A percentile compares a stretch with the other conserved stretches of the same genome.
phyloP scores from a whole-genome alignment of 2,113 vertebrate genomes.

The Dicrurus megarhynchus region DNA sequence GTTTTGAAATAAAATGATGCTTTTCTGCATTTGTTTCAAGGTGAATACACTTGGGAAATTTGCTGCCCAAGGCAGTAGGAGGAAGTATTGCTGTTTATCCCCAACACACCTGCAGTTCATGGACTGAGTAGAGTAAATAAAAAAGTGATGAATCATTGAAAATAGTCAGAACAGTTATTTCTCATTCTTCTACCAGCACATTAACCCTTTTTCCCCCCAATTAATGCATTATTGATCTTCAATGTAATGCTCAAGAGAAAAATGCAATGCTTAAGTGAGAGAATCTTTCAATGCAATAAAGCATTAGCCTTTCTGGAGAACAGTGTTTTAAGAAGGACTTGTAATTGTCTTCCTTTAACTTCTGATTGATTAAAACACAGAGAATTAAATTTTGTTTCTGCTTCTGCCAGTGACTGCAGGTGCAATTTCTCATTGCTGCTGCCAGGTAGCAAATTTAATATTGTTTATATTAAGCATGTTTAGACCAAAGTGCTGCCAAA shows the following conservation, averaged over 20 bases:
- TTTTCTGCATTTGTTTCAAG: background rate
- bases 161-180: background rate
- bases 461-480: background rate
- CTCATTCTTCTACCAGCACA: background rate
- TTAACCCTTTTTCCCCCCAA: rapidly evolving
- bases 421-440: background rate
- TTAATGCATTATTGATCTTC: background rate
- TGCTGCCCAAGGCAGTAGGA: background rate
- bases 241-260: background rate
- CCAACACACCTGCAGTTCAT: background rate
- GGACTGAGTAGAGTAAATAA: background rate
- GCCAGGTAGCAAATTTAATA: background rate
- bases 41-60: background rate
- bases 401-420: background rate
- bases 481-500: background rate
- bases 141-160: background rate
- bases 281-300: background rate
- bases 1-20: background rate
- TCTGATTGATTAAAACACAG: background rate
- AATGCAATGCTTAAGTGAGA: background rate
- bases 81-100: background rate
- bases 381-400: background rate
- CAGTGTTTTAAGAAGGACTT: background rate
- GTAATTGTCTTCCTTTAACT: background rate
- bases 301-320: background rate